Evolutionary conservation across 2,888 invertebrate genomes (phyloP).

Genomic region (Mimas tiliae): DNA sequence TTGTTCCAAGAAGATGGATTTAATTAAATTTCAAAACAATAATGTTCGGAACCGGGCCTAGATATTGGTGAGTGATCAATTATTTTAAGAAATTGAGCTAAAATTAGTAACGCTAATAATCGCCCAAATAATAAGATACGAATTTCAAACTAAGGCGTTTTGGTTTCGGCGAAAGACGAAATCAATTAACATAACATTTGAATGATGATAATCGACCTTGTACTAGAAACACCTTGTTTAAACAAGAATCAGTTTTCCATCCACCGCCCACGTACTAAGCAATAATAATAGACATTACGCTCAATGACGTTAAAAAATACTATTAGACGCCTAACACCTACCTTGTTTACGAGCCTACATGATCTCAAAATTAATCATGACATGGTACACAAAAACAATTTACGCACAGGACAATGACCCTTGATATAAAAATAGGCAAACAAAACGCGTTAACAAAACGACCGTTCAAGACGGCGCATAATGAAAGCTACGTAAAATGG

Average conservation of each 20-base stretch:
- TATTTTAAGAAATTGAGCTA: too few relatives aligned
- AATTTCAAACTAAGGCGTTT: neutral
- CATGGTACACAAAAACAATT: slow-evolving; percentile 7
- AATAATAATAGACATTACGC: slow-evolving; percentile 5
- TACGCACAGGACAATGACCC: slow-evolving; percentile 49
- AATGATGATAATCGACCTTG: neutral
- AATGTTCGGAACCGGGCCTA: too few relatives aligned
- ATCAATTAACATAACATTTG: neutral
- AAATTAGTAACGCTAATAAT: too few relatives aligned
- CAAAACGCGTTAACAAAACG: slow-evolving; percentile 44
- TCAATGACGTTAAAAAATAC: slow-evolving; percentile 3
- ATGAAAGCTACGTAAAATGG: slow-evolving; percentile 51
- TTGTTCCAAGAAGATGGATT: too few relatives aligned
- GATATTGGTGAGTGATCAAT: too few relatives aligned
- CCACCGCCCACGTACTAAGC: neutral
- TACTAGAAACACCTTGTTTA: slow-evolving; percentile 6
- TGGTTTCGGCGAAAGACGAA: neutral
- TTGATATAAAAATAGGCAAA: slow-evolving; percentile 50
- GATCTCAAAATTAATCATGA: slow-evolving; percentile 39
- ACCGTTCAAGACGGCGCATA: slow-evolving; percentile 50
- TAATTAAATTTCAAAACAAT: too few relatives aligned
- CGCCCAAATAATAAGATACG: neutral
- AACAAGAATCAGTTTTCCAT: slow-evolving; percentile 3
- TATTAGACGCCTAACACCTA: neutral
- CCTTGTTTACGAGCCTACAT: slow-evolving; percentile 26